These are phyloP conservation scores for Danaus chrysippus DNA, from an alignment of 2,888 invertebrate species.

Conservation along the genomic window DNA sequence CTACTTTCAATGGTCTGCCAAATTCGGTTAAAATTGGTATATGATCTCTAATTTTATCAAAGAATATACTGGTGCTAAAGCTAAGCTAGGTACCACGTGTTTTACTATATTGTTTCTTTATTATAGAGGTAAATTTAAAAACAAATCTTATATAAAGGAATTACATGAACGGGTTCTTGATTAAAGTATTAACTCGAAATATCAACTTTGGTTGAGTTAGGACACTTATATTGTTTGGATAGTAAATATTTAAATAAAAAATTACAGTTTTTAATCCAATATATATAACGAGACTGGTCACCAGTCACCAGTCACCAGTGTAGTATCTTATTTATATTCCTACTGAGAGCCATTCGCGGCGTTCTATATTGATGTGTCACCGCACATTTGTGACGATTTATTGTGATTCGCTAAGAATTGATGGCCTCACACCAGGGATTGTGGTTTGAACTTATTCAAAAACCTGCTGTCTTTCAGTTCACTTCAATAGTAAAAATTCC, in stretches of 20 bases:
- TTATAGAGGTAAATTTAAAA: no score
- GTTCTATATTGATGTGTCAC: constrained; percentile 50
- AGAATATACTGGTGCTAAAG: no score
- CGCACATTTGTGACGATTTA: constrained; percentile 44
- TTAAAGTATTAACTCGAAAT: no score
- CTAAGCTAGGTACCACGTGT: no score
- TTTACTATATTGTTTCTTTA: no score
- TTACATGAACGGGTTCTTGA: no score
- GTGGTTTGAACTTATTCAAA: background rate
- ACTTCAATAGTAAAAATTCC: background rate
- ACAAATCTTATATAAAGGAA: no score
- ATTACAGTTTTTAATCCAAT: background rate
- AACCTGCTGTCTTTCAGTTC: background rate
- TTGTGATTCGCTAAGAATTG: constrained; percentile 42
- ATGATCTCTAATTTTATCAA: background rate
- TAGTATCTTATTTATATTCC: constrained; percentile 54
- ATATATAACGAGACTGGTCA: background rate
- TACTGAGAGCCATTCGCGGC: constrained; percentile 50
- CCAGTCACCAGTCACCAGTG: constrained; percentile 29
- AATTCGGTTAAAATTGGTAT: constrained; percentile 10
- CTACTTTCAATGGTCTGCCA: constrained; percentile 31
- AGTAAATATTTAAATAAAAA: background rate
- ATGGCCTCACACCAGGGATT: constrained; percentile 18
- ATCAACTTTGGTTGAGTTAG: no score
- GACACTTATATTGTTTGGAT: background rate